phyloP scores from a whole-genome alignment of 1,140 invertebrate genomes.

The Aphis craccivora region DNA sequence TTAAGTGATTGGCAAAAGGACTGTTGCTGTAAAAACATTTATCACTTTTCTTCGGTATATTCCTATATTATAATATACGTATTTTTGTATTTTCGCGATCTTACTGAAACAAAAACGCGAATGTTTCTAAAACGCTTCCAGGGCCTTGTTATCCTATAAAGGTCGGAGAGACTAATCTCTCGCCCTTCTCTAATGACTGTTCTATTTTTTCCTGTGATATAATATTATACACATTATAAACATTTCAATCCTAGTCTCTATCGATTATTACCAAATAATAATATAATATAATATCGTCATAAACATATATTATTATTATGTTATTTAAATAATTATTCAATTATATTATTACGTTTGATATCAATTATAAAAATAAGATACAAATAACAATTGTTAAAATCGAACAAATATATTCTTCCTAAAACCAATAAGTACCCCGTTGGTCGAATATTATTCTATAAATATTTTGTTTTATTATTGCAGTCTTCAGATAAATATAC shows the following conservation, averaged over 20 bases:
- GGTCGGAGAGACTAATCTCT: neutral
- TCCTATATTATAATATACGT: neutral
- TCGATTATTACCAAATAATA: constrained; percentile 3
- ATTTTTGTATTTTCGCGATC: constrained; percentile 37
- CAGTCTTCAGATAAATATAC: neutral
- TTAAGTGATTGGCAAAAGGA: neutral
- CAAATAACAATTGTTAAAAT: neutral
- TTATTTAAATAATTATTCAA: neutral
- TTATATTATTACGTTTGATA: neutral
- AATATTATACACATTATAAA: neutral
- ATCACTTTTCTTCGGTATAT: constrained; percentile 9
- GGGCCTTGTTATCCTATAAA: neutral
- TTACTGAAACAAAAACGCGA: neutral
- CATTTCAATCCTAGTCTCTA: constrained; percentile 22
- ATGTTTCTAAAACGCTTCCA: constrained; percentile 9
- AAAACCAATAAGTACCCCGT: neutral
- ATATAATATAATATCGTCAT: constrained; percentile 4
- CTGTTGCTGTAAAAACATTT: neutral
- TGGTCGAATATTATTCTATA: neutral
- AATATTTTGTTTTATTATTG: constrained; percentile 28
- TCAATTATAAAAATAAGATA: neutral
- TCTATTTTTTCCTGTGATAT: constrained; percentile 47
- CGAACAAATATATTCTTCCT: neutral
- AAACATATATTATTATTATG: neutral
- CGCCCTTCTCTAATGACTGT: constrained; percentile 23